A percentile compares a stretch with the other conserved stretches of the same genome.
Evolutionary conservation across 2,113 vertebrate genomes (phyloP).

Genomic region (Halcyon malimbica): DNA sequence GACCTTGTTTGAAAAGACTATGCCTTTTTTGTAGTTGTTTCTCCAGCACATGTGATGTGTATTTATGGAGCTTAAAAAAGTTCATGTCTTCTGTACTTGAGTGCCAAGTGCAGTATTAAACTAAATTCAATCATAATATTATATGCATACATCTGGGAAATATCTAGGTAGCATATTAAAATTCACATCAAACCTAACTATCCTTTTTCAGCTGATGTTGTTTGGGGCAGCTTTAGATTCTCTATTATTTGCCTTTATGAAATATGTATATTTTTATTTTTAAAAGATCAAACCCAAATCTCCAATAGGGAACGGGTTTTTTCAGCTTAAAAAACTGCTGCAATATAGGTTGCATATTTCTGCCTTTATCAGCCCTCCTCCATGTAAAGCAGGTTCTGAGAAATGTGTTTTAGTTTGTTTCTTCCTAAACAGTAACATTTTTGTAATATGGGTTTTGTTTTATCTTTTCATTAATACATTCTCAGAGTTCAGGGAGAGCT

Average conservation of each 20-base stretch:
- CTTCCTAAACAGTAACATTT: background rate
- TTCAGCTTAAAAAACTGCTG: background rate
- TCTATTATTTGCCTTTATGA: background rate
- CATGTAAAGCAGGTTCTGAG: background rate
- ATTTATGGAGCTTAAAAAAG: conserved; percentile 46
- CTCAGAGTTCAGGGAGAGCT: background rate
- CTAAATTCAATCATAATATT: conserved; percentile 53
- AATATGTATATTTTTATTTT: background rate
- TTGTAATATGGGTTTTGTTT: conserved; percentile 13
- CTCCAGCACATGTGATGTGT: conserved; percentile 23
- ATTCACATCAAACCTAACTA: background rate
- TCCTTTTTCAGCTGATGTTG: conserved; percentile 2
- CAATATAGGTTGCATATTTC: background rate
- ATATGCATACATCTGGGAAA: conserved; percentile 51
- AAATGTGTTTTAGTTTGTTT: background rate
- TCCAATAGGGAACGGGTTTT: background rate
- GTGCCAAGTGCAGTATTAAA: conserved; percentile 51
- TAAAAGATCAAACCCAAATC: background rate
- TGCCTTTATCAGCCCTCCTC: background rate
- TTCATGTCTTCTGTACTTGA: conserved; percentile 47
- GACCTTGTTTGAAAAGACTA: conserved; percentile 52
- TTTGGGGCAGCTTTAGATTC: background rate
- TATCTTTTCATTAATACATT: background rate
- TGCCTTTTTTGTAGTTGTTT: conserved; percentile 43
- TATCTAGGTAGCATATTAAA: conserved; percentile 17